Evolutionary conservation across 2,113 vertebrate species (phyloP), one percentile per base, ranked within the genome.

Genomic region (Puntigrus tetrazona): DNA sequence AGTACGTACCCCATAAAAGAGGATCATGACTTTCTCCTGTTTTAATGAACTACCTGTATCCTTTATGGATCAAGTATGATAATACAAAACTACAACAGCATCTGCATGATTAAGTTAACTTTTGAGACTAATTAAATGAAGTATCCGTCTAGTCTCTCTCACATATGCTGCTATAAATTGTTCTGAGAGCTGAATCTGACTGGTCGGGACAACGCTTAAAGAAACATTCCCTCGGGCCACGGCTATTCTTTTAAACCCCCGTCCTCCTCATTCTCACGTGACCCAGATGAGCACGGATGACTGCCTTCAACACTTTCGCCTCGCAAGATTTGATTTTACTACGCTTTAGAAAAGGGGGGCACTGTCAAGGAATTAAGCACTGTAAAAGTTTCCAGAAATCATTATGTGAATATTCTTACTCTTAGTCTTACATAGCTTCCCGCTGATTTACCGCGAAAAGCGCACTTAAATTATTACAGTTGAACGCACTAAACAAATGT

Each of bases 401-500:
- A 47, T 65, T 5, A n/a, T 36, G 20, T 4, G 8, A 2, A 38
- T 69, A 38, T 31, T 25, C 8, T 52, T 52, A 13, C 16, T 5
- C 14, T 14, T 31, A 7, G 31, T 76, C 10, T 34, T 20, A 50
- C n/a, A 45, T 50, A 31, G 18, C 9, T 47, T 22, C 16, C 3
- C 1, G 2, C n/a, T 61, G 36, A 78, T 27, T 41, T 47, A 45
- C n/a, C 20, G n/a, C 52, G 7, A 74, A 25, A 41, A 78, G 75
- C n/a, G 52, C 75, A 59, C n/a, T 59, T 59, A 41, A 59, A 61
- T 59, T 36, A 38, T 47, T 80, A 45, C 78, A 81, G 59, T 14
- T 81, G 61, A 81, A 81, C 36, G 47, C 78, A 47, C 41, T n/a
- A 9, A 80, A 79, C 36, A 20, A 63, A 41, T 14, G 20, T 31